Conservation (phyloP, 2,888 invertebrate genomes). For the Caenorhabditis sp. region DNA sequence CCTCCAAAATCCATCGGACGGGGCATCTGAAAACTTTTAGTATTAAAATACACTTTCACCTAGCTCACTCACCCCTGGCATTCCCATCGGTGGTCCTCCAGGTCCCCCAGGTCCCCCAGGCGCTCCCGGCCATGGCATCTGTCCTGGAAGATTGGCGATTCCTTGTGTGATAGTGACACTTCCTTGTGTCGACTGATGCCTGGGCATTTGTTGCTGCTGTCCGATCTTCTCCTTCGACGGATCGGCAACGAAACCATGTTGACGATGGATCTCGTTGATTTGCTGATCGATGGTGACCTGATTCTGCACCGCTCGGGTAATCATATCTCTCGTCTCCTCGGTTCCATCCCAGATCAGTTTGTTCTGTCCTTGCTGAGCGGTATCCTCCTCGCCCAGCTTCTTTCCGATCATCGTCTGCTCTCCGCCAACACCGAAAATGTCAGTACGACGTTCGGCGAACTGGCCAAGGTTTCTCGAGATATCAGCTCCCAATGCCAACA, state of each 20-base stretch:
- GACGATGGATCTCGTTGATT: constrained; percentile 76
- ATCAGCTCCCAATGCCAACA: constrained; percentile 90
- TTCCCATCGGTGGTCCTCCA: constrained; percentile 26
- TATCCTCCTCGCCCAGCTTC: constrained; percentile 87
- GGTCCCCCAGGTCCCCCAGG: constrained; percentile 1
- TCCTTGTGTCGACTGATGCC: constrained; percentile 87
- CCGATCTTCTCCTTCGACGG: constrained; percentile 98
- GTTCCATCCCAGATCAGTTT: constrained; percentile 95
- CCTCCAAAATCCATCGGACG: constrained; percentile 26
- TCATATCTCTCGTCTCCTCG: constrained; percentile 92
- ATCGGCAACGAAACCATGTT: constrained; percentile 87
- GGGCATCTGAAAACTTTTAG: constrained; percentile 17
- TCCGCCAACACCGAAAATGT: constrained; percentile 97
- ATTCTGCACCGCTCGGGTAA: constrained; percentile 77
- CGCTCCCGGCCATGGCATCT: constrained; percentile 32
- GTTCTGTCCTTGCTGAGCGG: constrained; percentile 43
- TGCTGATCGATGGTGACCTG: constrained; percentile 75
- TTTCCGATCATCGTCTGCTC: constrained; percentile 99
- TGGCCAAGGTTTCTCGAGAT: constrained; percentile 90
- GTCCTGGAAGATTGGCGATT: constrained; percentile 29
- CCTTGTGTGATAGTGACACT: constrained; percentile 64
- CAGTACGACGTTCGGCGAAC: constrained; percentile 97
- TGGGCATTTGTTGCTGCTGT: constrained; percentile 83
- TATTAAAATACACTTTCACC: neutral
- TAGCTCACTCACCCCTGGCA: constrained; percentile 8